A percentile compares a stretch with the other conserved stretches of the same genome.
Evolutionary conservation across 2,113 vertebrate genomes (phyloP).

Genomic region (Pyrgilauda ruficollis): DNA sequence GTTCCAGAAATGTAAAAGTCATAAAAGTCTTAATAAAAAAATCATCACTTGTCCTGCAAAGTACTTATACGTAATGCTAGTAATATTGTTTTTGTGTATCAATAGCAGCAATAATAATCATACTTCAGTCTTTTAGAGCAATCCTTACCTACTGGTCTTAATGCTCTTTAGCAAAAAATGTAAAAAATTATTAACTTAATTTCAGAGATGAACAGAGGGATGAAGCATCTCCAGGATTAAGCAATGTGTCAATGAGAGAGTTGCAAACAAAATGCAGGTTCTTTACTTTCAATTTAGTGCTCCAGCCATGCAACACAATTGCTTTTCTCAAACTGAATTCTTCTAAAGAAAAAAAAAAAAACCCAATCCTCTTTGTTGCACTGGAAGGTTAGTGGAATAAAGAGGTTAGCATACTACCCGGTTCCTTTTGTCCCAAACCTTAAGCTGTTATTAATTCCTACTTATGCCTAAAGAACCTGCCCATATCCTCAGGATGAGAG

Average conservation of each 20-base stretch:
- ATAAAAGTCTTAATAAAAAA: slow-evolving; percentile 10
- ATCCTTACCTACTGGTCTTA: background rate
- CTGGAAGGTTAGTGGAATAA: background rate
- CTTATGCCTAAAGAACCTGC: background rate
- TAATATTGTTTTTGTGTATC: background rate
- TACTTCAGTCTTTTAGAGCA: background rate
- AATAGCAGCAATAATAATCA: background rate
- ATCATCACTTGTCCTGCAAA: background rate
- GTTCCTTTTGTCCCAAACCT: background rate
- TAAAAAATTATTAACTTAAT: background rate
- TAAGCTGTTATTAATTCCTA: background rate
- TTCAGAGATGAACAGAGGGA: background rate
- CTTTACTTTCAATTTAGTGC: background rate
- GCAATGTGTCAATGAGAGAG: background rate
- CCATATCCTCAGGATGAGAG: background rate
- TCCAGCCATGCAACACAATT: background rate
- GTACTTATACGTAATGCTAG: background rate
- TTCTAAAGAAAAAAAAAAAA: background rate
- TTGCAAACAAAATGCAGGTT: background rate
- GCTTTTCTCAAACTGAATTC: background rate
- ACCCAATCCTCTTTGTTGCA: background rate
- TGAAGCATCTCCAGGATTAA: background rate
- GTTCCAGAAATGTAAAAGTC: background rate
- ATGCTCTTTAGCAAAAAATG: background rate
- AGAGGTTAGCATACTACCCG: background rate